Evolutionary conservation across 2,888 invertebrate species (phyloP).

Genomic region (Coenonympha glycerion): DNA sequence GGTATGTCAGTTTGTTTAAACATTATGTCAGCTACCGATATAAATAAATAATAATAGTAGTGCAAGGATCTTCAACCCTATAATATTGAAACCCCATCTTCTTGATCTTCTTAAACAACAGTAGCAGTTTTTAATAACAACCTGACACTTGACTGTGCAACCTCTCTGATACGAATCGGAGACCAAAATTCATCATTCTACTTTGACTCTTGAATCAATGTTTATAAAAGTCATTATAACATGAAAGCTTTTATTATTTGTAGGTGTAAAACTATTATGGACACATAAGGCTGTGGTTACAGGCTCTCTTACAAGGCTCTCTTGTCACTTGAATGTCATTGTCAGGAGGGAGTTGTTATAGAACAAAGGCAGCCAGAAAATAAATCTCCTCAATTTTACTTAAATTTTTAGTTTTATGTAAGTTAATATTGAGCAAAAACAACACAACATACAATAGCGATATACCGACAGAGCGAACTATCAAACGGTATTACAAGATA

Average conservation of each 20-base stretch:
- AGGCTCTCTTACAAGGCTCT: too few relatives aligned
- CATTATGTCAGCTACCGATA: too few relatives aligned
- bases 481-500: too few relatives aligned
- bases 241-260: neutral
- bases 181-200: neutral
- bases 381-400: too few relatives aligned
- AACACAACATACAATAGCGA: too few relatives aligned
- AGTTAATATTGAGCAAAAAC: too few relatives aligned
- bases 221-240: neutral
- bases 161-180: neutral
- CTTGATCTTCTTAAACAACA: neutral
- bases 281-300: constrained; percentile 6
- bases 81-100: neutral
- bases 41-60: too few relatives aligned
- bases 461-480: too few relatives aligned
- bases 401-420: too few relatives aligned
- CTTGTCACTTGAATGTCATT: too few relatives aligned
- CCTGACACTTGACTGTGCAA: constrained; percentile 4
- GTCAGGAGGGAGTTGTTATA: neutral
- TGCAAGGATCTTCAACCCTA: neutral
- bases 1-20: too few relatives aligned
- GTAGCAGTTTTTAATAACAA: constrained; percentile 14
- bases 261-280: constrained; percentile 4
- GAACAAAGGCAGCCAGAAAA: neutral
- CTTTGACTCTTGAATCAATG: neutral